Base-by-base conservation (phyloP, 2,113 vertebrate genomes). In the Anoura caudifer region DNA sequence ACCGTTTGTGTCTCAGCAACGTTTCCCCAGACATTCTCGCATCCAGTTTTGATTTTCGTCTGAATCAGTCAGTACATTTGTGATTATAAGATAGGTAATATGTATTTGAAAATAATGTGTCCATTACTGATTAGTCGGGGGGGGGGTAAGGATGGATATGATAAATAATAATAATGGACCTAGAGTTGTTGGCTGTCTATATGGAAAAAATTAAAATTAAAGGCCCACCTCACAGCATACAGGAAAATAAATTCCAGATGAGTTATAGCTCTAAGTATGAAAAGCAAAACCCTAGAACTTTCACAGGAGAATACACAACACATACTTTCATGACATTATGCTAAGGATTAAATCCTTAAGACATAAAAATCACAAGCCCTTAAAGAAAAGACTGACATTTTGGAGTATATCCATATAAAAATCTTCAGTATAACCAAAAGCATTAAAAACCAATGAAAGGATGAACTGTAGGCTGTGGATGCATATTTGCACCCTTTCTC, bases 381-480 rank as follows among this genome's bases (percentile, higher is more conserved):
- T 1, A 85, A 81, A 79, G 75, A 79, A 88, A 94, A 89, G 67
- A 80, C 20, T 73, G 33, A 59, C 1, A 16, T 77, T 88, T 93
- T 95, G 16, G n/a, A 80, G 81, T 61, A 50, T 12, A 50, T 70
- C 85, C 45, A 56, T 38, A 50, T 95, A 61, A 77, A 96, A 91
- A 73, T 83, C 15, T 91, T 91, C 38, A 70, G 0, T 80, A 38
- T 85, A 85, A 43, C 31, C 70, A 90, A 80, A 94, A 43, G 9
- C 50, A 76, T 73, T 84, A 85, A 95, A 86, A 87, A 50, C 16
- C 79, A 91, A 69, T 13, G 38, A 69, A 82, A 97, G 52, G 17
- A 26, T 4, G 84, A 63, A n/a, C 33, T 2, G 26, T 41, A 80
- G 26, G 43, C 45, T 84, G 5, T 26, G 26, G 85, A 31, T 61